phyloP scores from a whole-genome alignment of 2,888 invertebrate species.

The Branchipolynoe longqiensis region DNA sequence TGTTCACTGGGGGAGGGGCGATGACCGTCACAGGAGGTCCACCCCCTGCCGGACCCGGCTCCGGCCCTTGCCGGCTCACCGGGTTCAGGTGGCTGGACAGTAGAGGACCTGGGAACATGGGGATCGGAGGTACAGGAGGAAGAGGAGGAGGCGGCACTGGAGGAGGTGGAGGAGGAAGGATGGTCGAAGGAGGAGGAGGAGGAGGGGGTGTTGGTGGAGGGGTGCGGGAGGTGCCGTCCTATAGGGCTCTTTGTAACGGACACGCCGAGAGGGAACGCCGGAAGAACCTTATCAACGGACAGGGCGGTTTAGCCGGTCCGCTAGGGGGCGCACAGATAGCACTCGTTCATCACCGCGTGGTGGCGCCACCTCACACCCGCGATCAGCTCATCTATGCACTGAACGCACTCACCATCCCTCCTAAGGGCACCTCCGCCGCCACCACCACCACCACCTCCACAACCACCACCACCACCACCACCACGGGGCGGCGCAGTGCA shows the following conservation, averaged over 20 bases:
- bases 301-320: too few relatives aligned
- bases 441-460: background rate
- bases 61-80: background rate
- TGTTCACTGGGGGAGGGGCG: too few relatives aligned
- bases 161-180: background rate
- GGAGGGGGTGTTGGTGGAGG: background rate
- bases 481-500: too few relatives aligned
- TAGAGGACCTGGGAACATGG: background rate
- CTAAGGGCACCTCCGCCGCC: background rate
- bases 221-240: background rate
- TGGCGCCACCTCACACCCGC: background rate
- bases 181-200: background rate
- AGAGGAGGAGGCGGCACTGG: background rate
- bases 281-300: background rate
- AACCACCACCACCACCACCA: too few relatives aligned
- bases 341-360: too few relatives aligned
- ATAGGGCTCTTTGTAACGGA: background rate
- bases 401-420: background rate
- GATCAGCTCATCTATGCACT: background rate
- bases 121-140: background rate
- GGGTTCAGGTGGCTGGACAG: constrained; percentile 27
- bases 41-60: background rate
- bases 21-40: background rate
- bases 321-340: too few relatives aligned
- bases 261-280: constrained; percentile 18